Percentiles rank a stretch among this genome's conserved stretches.
Conservation (phyloP, 2,888 invertebrate genomes). For the Caradrina kadenii region DNA sequence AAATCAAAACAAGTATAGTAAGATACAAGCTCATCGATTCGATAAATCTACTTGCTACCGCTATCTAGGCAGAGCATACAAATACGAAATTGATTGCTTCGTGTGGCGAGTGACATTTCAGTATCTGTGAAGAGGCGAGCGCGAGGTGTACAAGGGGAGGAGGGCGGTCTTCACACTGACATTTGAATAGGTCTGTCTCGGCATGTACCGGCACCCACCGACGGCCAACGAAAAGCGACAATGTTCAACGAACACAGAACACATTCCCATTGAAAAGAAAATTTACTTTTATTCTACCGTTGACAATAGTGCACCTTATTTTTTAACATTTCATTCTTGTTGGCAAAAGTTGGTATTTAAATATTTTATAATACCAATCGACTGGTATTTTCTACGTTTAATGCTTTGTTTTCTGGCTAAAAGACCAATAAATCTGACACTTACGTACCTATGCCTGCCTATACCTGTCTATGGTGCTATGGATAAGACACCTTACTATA, state of each 20-base stretch:
- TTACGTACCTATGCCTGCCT: constrained; percentile 45
- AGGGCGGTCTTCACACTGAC: constrained; percentile 84
- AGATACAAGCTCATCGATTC: constrained; percentile 76
- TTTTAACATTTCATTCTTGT: constrained; percentile 72
- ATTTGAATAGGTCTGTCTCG: constrained; percentile 90
- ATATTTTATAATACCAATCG: constrained; percentile 20
- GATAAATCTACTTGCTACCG: constrained; percentile 84
- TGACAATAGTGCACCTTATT: constrained; percentile 81
- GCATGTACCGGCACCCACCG: constrained; percentile 88
- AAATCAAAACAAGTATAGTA: constrained; percentile 38
- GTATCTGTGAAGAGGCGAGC: constrained; percentile 76
- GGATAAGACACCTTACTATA: too few relatives aligned
- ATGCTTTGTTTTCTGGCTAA: constrained; percentile 30
- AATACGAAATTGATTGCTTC: constrained; percentile 90
- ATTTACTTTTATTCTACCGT: constrained; percentile 85
- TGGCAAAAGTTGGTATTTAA: constrained; percentile 49
- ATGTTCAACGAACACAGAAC: constrained; percentile 86
- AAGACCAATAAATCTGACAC: constrained; percentile 50
- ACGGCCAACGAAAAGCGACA: constrained; percentile 88
- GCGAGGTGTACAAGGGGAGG: constrained; percentile 67
- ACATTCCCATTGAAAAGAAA: constrained; percentile 87
- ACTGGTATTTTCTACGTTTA: constrained; percentile 18
- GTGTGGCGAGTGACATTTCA: constrained; percentile 89
- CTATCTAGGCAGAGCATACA: constrained; percentile 86
- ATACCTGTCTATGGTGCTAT: too few relatives aligned